Conservation (phyloP, 1,140 invertebrate genomes). For the Lordiphosa stackelbergi region DNA sequence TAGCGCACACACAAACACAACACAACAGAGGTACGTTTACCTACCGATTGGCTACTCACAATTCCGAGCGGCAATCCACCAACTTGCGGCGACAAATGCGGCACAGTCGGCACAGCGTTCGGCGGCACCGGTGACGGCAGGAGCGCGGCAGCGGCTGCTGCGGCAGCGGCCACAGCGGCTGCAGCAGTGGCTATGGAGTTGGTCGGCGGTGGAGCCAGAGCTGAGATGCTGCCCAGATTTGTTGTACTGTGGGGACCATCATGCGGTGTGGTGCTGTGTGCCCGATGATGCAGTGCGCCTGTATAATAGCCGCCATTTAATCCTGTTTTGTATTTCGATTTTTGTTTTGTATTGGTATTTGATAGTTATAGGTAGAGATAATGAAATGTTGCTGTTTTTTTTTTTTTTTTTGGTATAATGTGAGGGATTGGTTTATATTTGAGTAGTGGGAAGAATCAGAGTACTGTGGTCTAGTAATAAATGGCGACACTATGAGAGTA, state of each 20-base stretch:
- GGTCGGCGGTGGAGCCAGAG: slow-evolving; percentile 78
- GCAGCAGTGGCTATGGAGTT: slow-evolving; percentile 56
- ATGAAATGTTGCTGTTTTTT: slow-evolving; percentile 46
- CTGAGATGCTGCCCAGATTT: slow-evolving; percentile 51
- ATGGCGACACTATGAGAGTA: slow-evolving; percentile 23
- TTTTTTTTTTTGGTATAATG: slow-evolving; percentile 34
- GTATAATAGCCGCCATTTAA: slow-evolving; percentile 86
- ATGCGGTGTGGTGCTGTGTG: slow-evolving; percentile 87
- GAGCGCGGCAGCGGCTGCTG: slow-evolving; percentile 50
- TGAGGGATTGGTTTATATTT: slow-evolving; percentile 8
- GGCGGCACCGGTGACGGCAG: slow-evolving; percentile 55
- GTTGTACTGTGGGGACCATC: slow-evolving; percentile 82
- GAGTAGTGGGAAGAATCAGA: neutral
- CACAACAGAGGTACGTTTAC: slow-evolving; percentile 63
- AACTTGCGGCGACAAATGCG: slow-evolving; percentile 72
- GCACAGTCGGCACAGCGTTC: slow-evolving; percentile 58
- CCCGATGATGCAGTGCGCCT: slow-evolving; percentile 85
- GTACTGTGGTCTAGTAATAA: slow-evolving; percentile 31
- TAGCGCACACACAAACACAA: slow-evolving; percentile 49
- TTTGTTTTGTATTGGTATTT: slow-evolving; percentile 56
- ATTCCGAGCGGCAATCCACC: slow-evolving; percentile 76
- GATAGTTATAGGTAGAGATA: slow-evolving; percentile 35
- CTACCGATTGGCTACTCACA: slow-evolving; percentile 78
- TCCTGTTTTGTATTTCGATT: slow-evolving; percentile 79
- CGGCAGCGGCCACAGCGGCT: slow-evolving; percentile 59